Percentiles rank a stretch among this genome's conserved stretches.
Evolutionary conservation across 2,888 invertebrate species (phyloP).

Genomic region (Glyphotaelius pellucidus): DNA sequence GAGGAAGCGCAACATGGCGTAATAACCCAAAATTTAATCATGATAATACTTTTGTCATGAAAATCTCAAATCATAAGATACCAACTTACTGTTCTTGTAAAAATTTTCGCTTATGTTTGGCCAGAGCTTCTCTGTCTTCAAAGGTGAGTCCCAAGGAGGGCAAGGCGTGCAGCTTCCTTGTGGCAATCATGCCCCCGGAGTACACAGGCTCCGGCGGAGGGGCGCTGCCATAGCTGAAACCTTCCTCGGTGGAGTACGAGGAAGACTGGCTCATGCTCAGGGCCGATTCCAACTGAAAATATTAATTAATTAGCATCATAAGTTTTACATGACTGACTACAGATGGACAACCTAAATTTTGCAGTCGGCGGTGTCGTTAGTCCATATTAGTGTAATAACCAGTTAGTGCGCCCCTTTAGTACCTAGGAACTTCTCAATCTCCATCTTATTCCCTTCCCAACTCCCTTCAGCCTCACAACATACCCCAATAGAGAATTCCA

Average conservation of each 20-base stretch:
- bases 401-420: too few relatives aligned
- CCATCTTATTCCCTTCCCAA: too few relatives aligned
- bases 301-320: slow-evolving; percentile 41
- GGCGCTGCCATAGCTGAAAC: slow-evolving; percentile 47
- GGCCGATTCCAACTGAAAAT: slow-evolving; percentile 67
- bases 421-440: too few relatives aligned
- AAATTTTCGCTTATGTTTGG: slow-evolving; percentile 71
- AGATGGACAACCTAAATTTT: neutral
- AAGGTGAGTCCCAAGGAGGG: slow-evolving; percentile 69
- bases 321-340: neutral
- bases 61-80: neutral
- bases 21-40: too few relatives aligned
- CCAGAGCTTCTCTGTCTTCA: slow-evolving; percentile 72
- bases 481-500: too few relatives aligned
- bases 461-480: too few relatives aligned
- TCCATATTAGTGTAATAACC: too few relatives aligned
- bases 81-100: slow-evolving; percentile 31
- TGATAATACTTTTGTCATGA: neutral
- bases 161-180: slow-evolving; percentile 64
- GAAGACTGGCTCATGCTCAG: slow-evolving; percentile 68
- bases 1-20: too few relatives aligned
- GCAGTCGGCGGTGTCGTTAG: too few relatives aligned
- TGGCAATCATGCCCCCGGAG: slow-evolving; percentile 31
- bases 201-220: neutral
- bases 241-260: slow-evolving; percentile 62